Evolutionary conservation across 2,888 invertebrate genomes (phyloP).

Genomic region (Catocala nupta): DNA sequence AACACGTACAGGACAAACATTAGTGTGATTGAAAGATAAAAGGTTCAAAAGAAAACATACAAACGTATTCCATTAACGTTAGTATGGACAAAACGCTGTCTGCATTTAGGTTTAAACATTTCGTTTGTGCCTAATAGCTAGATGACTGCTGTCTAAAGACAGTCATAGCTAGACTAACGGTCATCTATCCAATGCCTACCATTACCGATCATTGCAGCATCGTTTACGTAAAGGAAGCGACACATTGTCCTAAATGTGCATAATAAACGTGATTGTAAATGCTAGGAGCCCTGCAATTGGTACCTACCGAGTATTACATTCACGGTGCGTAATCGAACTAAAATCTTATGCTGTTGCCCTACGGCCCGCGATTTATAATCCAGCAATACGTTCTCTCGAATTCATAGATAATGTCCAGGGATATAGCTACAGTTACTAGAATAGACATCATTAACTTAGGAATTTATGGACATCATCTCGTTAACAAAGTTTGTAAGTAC

Average conservation of each 20-base stretch:
- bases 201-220: background rate
- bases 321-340: constrained; percentile 58
- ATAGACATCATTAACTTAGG: background rate
- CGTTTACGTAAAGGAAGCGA: constrained; percentile 19
- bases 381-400: constrained; percentile 55
- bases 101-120: no score
- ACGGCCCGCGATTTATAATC: constrained; percentile 55
- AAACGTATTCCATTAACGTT: no score
- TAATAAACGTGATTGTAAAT: constrained; percentile 40
- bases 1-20: no score
- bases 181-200: no score
- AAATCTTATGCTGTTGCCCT: constrained; percentile 54
- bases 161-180: background rate
- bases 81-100: no score
- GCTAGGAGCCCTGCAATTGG: constrained; percentile 30
- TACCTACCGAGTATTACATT: constrained; percentile 33
- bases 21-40: no score
- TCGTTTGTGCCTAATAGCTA: background rate
- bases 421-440: background rate
- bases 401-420: constrained; percentile 54
- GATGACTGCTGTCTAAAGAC: background rate
- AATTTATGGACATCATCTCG: no score
- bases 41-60: no score
- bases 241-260: constrained; percentile 17
- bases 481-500: no score